A percentile compares a stretch with the other conserved stretches of the same genome.
Evolutionary conservation across 2,113 vertebrate species (phyloP).

Genomic region (Psittacus erithacus): DNA sequence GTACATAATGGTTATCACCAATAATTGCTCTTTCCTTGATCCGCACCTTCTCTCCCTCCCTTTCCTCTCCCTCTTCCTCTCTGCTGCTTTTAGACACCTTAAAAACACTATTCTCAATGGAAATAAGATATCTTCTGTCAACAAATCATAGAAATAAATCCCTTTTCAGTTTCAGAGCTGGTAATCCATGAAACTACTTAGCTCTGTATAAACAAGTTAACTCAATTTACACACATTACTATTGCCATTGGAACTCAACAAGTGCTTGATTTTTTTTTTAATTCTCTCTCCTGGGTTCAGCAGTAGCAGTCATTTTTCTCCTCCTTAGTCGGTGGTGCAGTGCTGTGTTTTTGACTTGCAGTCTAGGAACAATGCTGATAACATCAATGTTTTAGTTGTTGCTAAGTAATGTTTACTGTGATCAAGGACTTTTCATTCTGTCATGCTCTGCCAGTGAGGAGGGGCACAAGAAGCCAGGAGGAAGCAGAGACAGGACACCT

Average conservation of each 20-base stretch:
- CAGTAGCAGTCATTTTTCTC: too few species aligned
- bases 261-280: not conserved
- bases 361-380: too few species aligned
- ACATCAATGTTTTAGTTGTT: too few species aligned
- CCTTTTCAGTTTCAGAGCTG: not conserved
- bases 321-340: too few species aligned
- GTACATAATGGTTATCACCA: not conserved
- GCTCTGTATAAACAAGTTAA: not conserved
- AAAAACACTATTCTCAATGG: not conserved
- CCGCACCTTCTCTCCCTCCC: accelerated
- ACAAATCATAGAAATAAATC: not conserved
- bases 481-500: too few species aligned
- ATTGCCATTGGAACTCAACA: not conserved
- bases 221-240: not conserved
- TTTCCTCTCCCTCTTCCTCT: not conserved
- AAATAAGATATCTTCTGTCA: not conserved
- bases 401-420: too few species aligned
- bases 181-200: not conserved
- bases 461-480: too few species aligned
- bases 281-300: not conserved
- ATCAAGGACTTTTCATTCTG: too few species aligned
- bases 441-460: too few species aligned
- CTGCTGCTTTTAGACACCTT: not conserved
- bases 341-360: too few species aligned
- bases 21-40: not conserved